Evolutionary conservation across 2,797 vertebrate species (phyloP).

Genomic region (Pangasius macronema): DNA sequence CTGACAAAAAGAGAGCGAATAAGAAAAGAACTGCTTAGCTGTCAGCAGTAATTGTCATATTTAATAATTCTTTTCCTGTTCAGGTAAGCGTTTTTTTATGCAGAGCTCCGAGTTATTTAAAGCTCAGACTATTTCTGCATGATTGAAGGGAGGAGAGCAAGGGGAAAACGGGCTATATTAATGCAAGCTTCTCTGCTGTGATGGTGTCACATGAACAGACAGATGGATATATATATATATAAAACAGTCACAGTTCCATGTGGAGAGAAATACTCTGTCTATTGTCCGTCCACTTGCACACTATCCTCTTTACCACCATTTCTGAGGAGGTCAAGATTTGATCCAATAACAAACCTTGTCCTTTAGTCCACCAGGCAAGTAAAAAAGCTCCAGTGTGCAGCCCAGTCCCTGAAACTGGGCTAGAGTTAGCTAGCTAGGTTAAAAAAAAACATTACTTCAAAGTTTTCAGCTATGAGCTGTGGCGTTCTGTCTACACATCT

Average conservation of each 20-base stretch:
- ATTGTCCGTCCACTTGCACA: not conserved
- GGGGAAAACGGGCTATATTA: not conserved
- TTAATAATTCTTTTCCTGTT: conserved; percentile 25
- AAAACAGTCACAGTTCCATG: not conserved
- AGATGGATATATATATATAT: not conserved
- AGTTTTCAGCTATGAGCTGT: not conserved
- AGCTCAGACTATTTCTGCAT: conserved; percentile 46
- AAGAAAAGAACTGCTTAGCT: conserved; percentile 36
- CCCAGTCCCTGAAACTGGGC: not conserved
- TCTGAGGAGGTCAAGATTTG: not conserved
- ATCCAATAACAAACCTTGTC: not conserved
- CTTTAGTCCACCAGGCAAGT: not conserved
- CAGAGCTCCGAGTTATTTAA: conserved; percentile 35
- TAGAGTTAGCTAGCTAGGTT: too few species aligned
- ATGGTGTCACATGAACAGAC: not conserved
- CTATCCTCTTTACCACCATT: not conserved
- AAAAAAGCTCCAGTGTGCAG: not conserved
- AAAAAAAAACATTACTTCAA: not conserved
- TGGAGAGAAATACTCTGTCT: not conserved
- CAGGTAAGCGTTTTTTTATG: conserved; percentile 30
- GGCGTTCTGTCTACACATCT: not conserved
- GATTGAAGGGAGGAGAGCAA: conserved; percentile 23
- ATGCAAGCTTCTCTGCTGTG: not conserved
- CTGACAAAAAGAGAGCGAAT: not conserved
- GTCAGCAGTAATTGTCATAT: conserved; percentile 30